A percentile compares a stretch with the other conserved stretches of the same genome.
Conservation (phyloP, 2,888 invertebrate genomes). For the Sesia apiformis region DNA sequence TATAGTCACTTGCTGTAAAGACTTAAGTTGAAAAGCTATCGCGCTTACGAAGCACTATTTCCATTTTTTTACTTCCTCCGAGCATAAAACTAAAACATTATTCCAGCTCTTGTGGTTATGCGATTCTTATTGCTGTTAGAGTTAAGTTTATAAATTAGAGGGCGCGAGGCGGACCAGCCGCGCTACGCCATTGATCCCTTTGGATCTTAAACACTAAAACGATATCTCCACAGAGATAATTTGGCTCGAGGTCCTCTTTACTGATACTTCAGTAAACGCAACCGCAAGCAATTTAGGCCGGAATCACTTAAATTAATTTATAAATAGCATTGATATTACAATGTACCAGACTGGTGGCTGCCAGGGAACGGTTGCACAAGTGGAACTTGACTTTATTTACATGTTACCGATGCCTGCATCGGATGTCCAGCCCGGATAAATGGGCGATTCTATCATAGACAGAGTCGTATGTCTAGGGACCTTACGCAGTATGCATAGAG, state of each 20-base stretch:
- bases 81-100: too few species aligned
- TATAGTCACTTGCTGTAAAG: too few species aligned
- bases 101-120: conserved; percentile 12
- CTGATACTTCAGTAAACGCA: conserved; percentile 28
- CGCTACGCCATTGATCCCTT: conserved; percentile 20
- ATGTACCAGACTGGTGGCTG: neutral
- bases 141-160: conserved; percentile 44
- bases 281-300: conserved; percentile 43
- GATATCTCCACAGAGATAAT: conserved; percentile 41
- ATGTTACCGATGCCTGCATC: conserved; percentile 38
- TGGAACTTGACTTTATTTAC: neutral
- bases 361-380: neutral
- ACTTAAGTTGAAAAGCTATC: too few species aligned
- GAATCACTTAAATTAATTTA: conserved; percentile 39
- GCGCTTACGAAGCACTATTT: too few species aligned
- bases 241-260: conserved; percentile 30
- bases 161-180: conserved; percentile 50
- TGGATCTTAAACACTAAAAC: conserved; percentile 41
- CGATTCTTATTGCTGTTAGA: conserved; percentile 26
- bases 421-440: conserved; percentile 11
- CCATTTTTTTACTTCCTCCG: too few species aligned
- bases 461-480: too few species aligned
- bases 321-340: conserved; percentile 31
- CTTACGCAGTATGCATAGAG: too few species aligned
- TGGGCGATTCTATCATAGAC: neutral